Conservation (phyloP, 2,797 vertebrate genomes). For the Sebastes goodei region DNA sequence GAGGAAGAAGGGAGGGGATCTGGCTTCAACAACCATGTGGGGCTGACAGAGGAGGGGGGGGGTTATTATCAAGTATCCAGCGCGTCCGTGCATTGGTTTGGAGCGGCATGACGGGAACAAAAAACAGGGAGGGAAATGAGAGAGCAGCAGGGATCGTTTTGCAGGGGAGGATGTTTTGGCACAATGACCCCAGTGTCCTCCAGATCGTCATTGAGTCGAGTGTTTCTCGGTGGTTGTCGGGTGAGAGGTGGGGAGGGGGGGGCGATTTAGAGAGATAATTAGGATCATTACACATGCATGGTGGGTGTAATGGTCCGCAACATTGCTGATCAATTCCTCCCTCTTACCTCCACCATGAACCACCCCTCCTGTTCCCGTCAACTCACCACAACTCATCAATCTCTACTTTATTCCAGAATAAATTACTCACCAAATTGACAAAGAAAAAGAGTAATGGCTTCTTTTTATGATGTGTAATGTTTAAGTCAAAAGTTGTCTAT, state of each 20-base stretch:
- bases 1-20: conserved; percentile 26
- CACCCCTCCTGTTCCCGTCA: background rate
- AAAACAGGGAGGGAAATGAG: background rate
- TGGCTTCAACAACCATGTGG: conserved; percentile 17
- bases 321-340: conserved; percentile 46
- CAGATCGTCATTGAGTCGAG: conserved; percentile 39
- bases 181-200: conserved; percentile 73
- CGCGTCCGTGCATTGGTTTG: conserved; percentile 31
- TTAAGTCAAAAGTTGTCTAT: background rate
- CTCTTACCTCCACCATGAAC: background rate
- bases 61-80: conserved; percentile 44
- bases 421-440: background rate
- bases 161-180: conserved; percentile 41
- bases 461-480: background rate
- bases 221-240: conserved; percentile 21
- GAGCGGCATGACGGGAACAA: background rate
- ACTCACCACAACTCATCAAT: background rate
- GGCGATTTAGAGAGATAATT: conserved; percentile 47
- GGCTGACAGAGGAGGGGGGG: background rate
- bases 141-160: conserved; percentile 36
- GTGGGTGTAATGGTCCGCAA: conserved; percentile 51
- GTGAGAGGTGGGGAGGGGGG: conserved; percentile 14
- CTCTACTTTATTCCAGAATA: background rate
- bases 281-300: conserved; percentile 67
- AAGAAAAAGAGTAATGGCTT: background rate